Conservation (phyloP, 2,797 vertebrate genomes). For the Sebastes alutus region DNA sequence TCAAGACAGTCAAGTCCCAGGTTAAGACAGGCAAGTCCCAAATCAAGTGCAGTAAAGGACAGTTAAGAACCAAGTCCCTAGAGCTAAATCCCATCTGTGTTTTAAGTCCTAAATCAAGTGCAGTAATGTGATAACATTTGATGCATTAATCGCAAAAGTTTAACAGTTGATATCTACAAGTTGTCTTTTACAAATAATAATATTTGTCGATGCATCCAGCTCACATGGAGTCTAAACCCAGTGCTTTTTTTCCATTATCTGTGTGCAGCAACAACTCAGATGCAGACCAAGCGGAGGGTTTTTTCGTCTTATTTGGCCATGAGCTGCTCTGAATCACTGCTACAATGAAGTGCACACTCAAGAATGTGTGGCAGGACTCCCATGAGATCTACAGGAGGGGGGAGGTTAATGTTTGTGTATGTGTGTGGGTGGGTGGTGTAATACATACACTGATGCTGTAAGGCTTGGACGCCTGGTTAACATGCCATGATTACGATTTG, state of each 20-base stretch:
- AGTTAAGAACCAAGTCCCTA: no score
- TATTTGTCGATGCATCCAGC: not conserved
- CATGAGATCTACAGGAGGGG: slow-evolving; percentile 19
- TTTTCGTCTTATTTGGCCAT: slow-evolving; percentile 75
- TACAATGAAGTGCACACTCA: slow-evolving; percentile 63
- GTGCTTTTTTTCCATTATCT: not conserved
- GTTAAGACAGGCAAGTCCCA: no score
- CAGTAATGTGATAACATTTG: no score
- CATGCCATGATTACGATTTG: not conserved
- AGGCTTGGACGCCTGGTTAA: not conserved
- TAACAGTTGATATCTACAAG: not conserved
- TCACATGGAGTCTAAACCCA: not conserved
- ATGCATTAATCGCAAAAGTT: not conserved
- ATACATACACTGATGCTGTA: not conserved
- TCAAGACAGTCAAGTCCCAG: no score
- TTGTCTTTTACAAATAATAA: not conserved
- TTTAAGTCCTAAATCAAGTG: no score
- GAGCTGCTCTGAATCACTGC: slow-evolving; percentile 55
- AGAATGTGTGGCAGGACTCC: slow-evolving; percentile 69
- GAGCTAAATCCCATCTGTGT: no score
- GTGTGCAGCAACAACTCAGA: not conserved
- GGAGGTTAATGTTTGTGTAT: slow-evolving; percentile 10
- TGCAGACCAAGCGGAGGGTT: not conserved
- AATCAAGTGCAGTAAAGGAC: no score
- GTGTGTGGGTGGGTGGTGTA: slow-evolving; percentile 20